Evolutionary conservation across 2,113 vertebrate species (phyloP), one percentile per base, ranked within the genome.

Genomic region (Shinisaurus crocodilurus): DNA sequence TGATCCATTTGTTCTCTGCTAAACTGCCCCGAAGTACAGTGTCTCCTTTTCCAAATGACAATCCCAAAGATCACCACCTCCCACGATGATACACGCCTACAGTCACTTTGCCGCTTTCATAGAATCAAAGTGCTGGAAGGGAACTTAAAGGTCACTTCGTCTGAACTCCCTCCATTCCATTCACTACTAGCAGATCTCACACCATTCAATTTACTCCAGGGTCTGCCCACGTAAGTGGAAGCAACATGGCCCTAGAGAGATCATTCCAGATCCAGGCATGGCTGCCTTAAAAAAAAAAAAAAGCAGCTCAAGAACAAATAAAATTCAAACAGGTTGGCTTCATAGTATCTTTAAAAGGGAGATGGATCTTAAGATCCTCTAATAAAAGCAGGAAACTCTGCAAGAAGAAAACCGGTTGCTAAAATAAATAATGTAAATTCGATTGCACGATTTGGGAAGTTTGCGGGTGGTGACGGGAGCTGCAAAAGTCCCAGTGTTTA

Each of bases 131-230:
- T 29, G 57, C 74, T 87, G 57, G 86, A 87, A 77, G 74, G 27
- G 74, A n/a, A 87, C 74, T 77, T 77, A 87, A 87, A 87, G 86
- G 86, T 87, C 74, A 65, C 57, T 65, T 77, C 74, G 79, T 76
- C 50, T 72, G 60, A 63, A 86, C 74, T 34, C 37, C 76, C 37
- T 77, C 54, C 40, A 70, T 50, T 88, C 63, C 76, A 70, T n/a
- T 43, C 79, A 72, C 48, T 50, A 82, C 25, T 70, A 40, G 23
- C 65, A 87, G 74, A 9, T 77, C 65, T 82, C 15, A 54, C 3
- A 54, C n/a, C 37, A 18, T 10, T 29, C n/a, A 29, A 25, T n/a
- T 63, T 86, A 86, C 20, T 40, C 69, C 50, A 29, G 48, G n/a
- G 10, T 86, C 45, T 75, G 34, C 48, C 23, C 2, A 25, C 16